Conservation (phyloP, 1,140 invertebrate species). For the Platorchestia sp. region DNA sequence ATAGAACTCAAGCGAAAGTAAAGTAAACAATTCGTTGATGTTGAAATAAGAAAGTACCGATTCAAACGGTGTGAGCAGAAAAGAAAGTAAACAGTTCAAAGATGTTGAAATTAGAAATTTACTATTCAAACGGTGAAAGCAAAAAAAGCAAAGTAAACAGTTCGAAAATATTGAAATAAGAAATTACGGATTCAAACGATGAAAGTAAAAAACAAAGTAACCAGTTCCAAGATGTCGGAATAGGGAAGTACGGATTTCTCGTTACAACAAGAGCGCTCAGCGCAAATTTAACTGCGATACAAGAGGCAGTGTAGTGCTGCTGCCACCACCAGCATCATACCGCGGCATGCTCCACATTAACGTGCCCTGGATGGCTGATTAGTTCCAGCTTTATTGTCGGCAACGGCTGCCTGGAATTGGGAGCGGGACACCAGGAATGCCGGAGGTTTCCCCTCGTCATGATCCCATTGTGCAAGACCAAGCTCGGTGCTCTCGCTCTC, state of each 20-base stretch:
- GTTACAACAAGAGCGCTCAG: background rate
- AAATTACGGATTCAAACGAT: no score
- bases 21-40: no score
- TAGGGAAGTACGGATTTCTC: background rate
- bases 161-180: no score
- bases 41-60: no score
- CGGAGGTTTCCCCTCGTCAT: background rate
- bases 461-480: background rate
- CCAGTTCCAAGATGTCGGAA: no score
- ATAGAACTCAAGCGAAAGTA: no score
- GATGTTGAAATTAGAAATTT: no score
- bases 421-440: background rate
- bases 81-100: no score
- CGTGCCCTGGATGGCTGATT: constrained; percentile 34
- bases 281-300: background rate
- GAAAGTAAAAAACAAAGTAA: no score
- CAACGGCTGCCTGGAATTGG: constrained; percentile 23
- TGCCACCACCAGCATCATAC: background rate
- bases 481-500: background rate
- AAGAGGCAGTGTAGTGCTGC: background rate
- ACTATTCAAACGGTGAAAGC: no score
- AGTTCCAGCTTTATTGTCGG: constrained; percentile 29
- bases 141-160: no score
- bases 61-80: no score
- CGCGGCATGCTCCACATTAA: background rate